phyloP scores from a whole-genome alignment of 2,888 invertebrate genomes.

The Melinaea menophilus region DNA sequence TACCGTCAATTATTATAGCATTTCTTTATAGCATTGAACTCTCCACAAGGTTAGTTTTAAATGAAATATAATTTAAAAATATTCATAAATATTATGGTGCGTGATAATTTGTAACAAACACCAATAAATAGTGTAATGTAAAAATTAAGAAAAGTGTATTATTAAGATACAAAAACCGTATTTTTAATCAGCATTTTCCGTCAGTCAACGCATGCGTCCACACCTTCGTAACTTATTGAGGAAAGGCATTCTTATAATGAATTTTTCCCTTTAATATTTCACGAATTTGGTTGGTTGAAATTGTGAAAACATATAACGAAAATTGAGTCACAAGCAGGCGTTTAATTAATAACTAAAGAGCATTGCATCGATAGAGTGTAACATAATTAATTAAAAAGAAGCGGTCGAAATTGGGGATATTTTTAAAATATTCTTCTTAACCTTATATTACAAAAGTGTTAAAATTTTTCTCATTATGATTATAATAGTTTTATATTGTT shows the following conservation, averaged over 20 bases:
- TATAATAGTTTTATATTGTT: too few relatives aligned
- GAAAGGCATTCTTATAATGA: conserved; percentile 30
- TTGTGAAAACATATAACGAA: conserved; percentile 1
- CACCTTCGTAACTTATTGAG: conserved; percentile 28
- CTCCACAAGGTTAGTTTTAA: too few relatives aligned
- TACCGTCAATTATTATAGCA: too few relatives aligned
- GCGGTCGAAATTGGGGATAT: background rate
- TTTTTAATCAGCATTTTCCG: conserved; percentile 25
- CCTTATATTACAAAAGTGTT: too few relatives aligned
- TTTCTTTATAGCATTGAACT: too few relatives aligned
- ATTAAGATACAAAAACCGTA: too few relatives aligned
- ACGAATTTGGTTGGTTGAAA: conserved; percentile 12
- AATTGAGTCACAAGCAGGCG: background rate
- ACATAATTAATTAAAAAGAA: conserved; percentile 11
- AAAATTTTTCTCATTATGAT: too few relatives aligned
- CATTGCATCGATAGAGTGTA: conserved; percentile 10
- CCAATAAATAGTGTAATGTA: background rate
- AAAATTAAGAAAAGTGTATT: too few relatives aligned
- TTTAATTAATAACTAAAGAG: conserved; percentile 13
- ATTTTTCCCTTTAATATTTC: conserved; percentile 33
- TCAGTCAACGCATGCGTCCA: conserved; percentile 20
- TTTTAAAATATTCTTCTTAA: background rate
- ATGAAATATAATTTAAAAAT: too few relatives aligned
- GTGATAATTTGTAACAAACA: too few relatives aligned
- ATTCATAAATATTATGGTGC: too few relatives aligned